phyloP scores from a whole-genome alignment of 1,140 invertebrate genomes.

The Calosoma granatense region DNA sequence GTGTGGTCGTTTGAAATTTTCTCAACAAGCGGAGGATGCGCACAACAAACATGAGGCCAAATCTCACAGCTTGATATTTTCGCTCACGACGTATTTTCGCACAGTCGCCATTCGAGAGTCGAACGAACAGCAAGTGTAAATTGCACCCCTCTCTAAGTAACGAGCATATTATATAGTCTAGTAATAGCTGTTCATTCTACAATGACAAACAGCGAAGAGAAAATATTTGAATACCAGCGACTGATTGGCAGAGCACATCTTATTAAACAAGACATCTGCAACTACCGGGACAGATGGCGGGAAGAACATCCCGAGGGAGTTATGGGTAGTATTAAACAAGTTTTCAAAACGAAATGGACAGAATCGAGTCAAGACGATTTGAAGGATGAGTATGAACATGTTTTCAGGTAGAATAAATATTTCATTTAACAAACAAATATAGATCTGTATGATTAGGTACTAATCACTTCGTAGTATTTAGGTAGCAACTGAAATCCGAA shows the following conservation, averaged over 20 bases:
- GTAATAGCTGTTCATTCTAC: neutral
- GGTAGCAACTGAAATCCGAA: too few relatives aligned
- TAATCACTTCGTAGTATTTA: too few relatives aligned
- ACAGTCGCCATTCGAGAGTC: too few relatives aligned
- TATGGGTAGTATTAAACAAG: slow-evolving; percentile 28
- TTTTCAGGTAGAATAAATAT: slow-evolving; percentile 54
- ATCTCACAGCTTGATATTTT: neutral
- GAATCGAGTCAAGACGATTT: slow-evolving; percentile 27
- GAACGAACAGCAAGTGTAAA: too few relatives aligned
- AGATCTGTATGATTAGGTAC: too few relatives aligned
- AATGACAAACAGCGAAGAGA: slow-evolving; percentile 39
- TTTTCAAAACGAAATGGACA: slow-evolving; percentile 25
- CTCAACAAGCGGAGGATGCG: too few relatives aligned
- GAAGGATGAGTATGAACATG: slow-evolving; percentile 57
- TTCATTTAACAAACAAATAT: neutral
- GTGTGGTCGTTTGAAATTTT: too few relatives aligned
- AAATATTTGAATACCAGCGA: slow-evolving; percentile 69
- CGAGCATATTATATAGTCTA: too few relatives aligned
- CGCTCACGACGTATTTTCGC: neutral
- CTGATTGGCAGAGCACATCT: slow-evolving; percentile 58
- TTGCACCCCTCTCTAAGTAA: too few relatives aligned
- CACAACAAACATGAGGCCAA: too few relatives aligned
- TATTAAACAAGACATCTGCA: slow-evolving; percentile 45
- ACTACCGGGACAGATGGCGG: slow-evolving; percentile 48
- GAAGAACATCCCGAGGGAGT: slow-evolving; percentile 44